These are phyloP conservation scores for Pyrocephalus nanus DNA, from an alignment of 2,797 vertebrate species.

Conservation along the genomic window DNA sequence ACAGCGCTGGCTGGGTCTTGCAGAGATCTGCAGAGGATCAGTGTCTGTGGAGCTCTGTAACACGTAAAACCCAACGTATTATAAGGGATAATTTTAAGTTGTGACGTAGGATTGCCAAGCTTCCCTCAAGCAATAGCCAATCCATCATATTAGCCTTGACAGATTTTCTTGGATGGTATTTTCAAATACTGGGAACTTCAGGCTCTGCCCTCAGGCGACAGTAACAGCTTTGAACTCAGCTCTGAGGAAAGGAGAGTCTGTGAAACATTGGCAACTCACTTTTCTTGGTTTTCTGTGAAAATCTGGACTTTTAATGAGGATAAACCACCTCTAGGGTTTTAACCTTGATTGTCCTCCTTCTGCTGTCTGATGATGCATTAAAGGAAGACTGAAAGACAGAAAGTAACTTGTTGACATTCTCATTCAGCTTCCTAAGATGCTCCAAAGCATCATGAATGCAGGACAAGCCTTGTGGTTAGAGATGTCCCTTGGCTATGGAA, in stretches of 20 bases:
- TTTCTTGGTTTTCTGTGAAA: neutral
- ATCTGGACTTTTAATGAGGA: neutral
- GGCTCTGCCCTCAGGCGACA: neutral
- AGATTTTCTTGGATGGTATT: slow-evolving; percentile 7
- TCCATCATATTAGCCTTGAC: neutral
- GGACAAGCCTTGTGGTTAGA: neutral
- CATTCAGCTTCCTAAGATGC: neutral
- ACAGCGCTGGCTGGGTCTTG: neutral
- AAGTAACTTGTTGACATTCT: neutral
- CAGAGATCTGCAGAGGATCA: neutral
- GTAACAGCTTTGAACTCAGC: neutral
- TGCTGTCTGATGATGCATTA: neutral
- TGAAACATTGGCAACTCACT: neutral
- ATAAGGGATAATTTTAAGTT: neutral
- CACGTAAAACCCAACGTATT: neutral
- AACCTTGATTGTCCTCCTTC: neutral
- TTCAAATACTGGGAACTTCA: neutral
- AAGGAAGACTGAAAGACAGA: neutral
- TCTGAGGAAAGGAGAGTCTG: neutral
- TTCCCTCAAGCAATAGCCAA: neutral
- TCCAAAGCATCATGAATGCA: neutral
- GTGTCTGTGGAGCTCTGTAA: neutral
- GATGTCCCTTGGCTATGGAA: neutral
- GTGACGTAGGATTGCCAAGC: neutral
- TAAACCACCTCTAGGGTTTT: neutral